Base-by-base conservation (phyloP, 2,797 vertebrate genomes). In the Enoplosus armatus region DNA sequence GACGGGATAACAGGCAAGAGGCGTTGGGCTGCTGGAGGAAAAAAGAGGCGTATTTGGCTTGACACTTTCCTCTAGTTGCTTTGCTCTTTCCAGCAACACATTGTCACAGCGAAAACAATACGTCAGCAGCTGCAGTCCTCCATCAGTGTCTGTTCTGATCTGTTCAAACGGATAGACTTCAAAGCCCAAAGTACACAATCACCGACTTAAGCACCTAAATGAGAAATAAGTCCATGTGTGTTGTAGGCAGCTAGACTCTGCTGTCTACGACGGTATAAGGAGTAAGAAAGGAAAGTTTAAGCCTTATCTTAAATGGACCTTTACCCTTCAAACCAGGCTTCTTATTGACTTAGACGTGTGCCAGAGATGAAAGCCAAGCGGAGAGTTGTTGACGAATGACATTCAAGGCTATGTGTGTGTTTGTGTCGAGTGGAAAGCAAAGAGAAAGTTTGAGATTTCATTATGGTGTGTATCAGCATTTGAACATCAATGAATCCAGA, bases 301-400 rank as follows among this genome's bases (percentile, higher is more conserved):
- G 51, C 15, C 69, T 90, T 79, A 90, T 89, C 89, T 70, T n/a
- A 11, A 39, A 31, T 7, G 61, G 79, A 90, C 85, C 74, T 77
- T 85, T 29, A 53, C 50, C 67, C 80, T 69, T 72, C 43, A 62
- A 71, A 66, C 65, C 4, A 26, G 48, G 64, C 60, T 82, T 64
- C 6, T 0, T 84, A 66, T 86, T 82, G 77, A 85, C 54, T 78
- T 43, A 31, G 41, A 68, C 31, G 5, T 33, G 73, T 62, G 81
- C 87, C 72, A 54, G 29, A 86, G 84, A 75, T 87, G 75, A 86
- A 84, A 83, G 89, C 75, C 66, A 43, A 64, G 67, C 6, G 4
- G 26, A 35, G 54, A 62, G 58, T 0, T 62, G 37, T 51, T 87
- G 82, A 71, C 79, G 29, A n/a, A 27, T 33, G 68, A 55, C 16